These are phyloP conservation scores for Spilarctia lutea DNA, from an alignment of 2,888 invertebrate species.

Conservation along the genomic window DNA sequence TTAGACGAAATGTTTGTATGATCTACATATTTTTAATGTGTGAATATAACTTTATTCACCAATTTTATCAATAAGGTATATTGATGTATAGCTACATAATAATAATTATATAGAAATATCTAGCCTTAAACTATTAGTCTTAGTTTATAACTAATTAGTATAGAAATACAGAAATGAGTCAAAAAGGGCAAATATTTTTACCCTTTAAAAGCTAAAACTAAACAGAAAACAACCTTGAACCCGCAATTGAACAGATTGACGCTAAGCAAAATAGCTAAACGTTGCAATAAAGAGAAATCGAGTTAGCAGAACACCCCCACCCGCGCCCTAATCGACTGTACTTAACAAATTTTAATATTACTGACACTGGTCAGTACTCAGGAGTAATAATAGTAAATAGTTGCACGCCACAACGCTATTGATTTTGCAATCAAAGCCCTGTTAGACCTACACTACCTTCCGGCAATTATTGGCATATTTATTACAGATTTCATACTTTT, in stretches of 20 bases:
- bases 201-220: background rate
- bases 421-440: conserved; percentile 83
- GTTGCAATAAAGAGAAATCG: conserved; percentile 62
- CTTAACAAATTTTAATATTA: conserved; percentile 75
- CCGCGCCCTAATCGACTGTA: conserved; percentile 63
- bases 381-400: too few species aligned
- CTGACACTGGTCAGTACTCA: conserved; percentile 64
- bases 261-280: conserved; percentile 39
- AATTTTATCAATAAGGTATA: too few species aligned
- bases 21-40: too few species aligned
- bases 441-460: conserved; percentile 68
- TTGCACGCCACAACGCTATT: conserved; percentile 69
- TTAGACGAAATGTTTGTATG: too few species aligned
- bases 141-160: too few species aligned
- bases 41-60: too few species aligned
- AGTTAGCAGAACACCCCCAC: conserved; percentile 65
- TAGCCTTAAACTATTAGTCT: too few species aligned
- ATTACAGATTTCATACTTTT: conserved; percentile 60
- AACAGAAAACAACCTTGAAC: conserved; percentile 7
- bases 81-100: too few species aligned
- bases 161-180: background rate
- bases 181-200: background rate
- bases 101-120: too few species aligned
- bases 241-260: conserved; percentile 22
- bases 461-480: conserved; percentile 66